Evolutionary conservation across 2,888 invertebrate species (phyloP), one percentile per base, ranked within the genome.

Genomic region (Hydrotaea cyrtoneurina): DNA sequence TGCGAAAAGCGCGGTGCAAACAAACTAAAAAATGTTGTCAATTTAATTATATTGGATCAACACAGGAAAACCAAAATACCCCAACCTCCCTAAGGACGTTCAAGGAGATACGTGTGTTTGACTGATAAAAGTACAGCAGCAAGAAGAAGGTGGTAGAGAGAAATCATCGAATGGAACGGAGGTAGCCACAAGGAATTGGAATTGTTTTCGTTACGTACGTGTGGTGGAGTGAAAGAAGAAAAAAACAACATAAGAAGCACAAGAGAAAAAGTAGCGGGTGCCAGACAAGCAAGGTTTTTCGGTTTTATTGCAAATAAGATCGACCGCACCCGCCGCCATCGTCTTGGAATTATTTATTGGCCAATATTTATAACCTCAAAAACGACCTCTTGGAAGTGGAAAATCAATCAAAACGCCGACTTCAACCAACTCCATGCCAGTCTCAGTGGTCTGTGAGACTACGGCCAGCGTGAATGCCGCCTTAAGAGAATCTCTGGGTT

Each of bases 371-470:
- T 59, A 59, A 73, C 26, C 43, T 73, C 21, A 66, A 57, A 66
- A 39, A 43, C 5, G 43, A 4, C 64, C 57, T 11, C 13, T 59
- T 31, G 62, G 66, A 39, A 26, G 39, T 7, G 0, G 53, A 71
- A 88, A 86, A 87, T 78, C 80, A 78, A 76, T 88, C 91, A 90
- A 90, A 87, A 91, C 90, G 55, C 89, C 89, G 66, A 86, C 87
- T 46, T 83, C 88, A 62, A 83, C 85, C 57, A 88, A 87, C 31
- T 31, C 87, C 88, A 92, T 92, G 92, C 92, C 92, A 86, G 87
- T 92, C 85, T 92, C 92, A 83, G 89, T 92, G 85, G 91, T 91
- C 80, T 92, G 92, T 88, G 92, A 92, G 87, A 88, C 90, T 76
- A 89, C 91, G 86, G 91, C 90, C 81, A 91, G 89, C 80, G 91